Evolutionary conservation across 2,888 invertebrate species (phyloP), one percentile per base, ranked within the genome.

Genomic region (Gnatocerus cornutus): DNA sequence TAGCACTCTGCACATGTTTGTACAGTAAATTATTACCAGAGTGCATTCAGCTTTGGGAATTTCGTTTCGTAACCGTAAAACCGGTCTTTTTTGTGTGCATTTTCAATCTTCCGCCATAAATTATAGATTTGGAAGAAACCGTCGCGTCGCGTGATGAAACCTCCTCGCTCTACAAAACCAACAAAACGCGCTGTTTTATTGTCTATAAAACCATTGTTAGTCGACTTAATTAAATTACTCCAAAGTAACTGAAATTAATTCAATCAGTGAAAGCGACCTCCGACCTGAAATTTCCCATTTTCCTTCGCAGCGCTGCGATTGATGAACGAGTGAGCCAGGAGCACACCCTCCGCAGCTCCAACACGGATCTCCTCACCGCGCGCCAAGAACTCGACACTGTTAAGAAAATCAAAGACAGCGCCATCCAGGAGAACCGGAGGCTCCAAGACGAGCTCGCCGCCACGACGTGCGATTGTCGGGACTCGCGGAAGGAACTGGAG

Each of bases 401-500:
- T 9, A 87, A 84, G 29, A 87, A 87, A 75, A 87, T 88, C 69
- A 87, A 88, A 78, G 91, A 92, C 67, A 86, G 86, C 77, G 88
- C 89, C 52, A 79, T 88, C 3, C 87, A 89, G 73, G 92, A 92
- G 84, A 92, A 91, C 69, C 82, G 93, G 80, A 89, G 91, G 56
- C 84, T 94, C n/a, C 91, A 91, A 83, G 91, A 92, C 76, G 93
- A 91, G 81, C 82, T 94, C 75, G 89, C 90, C 29, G 87, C 90
- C 30, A 87, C 89, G 77, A 89, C 90, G 50, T 87, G 87, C 71
- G 90, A 90, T 79, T 84, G 89, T 64, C 88, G 89, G 75, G 85
- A 89, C 21, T 86, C 89, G 10, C 90, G 89, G 74, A 89, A 88
- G 74, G 92, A 93, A 81, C 86, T 93, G 75, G 91, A 91, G 59